Evolutionary conservation across 2,888 invertebrate species (phyloP), one percentile per base, ranked within the genome.

Genomic region (Onthophagus sagittarius): DNA sequence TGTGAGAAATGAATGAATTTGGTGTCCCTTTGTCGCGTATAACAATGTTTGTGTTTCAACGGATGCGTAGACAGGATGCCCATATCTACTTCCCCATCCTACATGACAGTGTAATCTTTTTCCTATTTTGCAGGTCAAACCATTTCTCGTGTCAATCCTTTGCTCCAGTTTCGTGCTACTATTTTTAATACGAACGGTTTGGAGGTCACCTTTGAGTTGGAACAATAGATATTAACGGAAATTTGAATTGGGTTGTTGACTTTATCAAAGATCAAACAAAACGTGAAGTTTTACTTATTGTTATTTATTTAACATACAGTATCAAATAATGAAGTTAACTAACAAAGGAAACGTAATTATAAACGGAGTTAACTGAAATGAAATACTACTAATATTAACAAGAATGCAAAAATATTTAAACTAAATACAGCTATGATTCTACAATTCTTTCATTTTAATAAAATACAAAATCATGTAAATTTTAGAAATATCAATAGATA

Each of bases 51-150:
- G 39, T 63, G 71, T 65, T 64, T 73, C 72, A 75, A 69, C 72
- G 75, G 75, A 75, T 73, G 71, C 69, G 64, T 23, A 67, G 32
- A 67, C 71, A 75, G 75, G 75, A 75, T 63, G 73, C 69, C 39
- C 39, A 63, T 75, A 75, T 75, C 75, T 71, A 63, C 63, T 75
- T 75, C 75, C 75, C 73, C 72, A 69, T 75, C 75, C 75, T 71
- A 75, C 75, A 69, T 72, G 65, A 71, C 63, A 69, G 23, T 62
- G 39, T 71, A 75, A 75, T 75, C 75, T 67, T 75, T 72, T 73
- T 75, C 75, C 75, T 75, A 75, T 72, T 75, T 72, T 73, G 71
- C 72, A 74, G 74, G 74, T 74, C 75, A 73, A 53, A 73, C 69
- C 65, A 31, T 31, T n/a, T 67, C 39, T 53, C 67, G 6, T 13